phyloP scores from a whole-genome alignment of 1,140 invertebrate genomes.

The Eupeodes corollae region DNA sequence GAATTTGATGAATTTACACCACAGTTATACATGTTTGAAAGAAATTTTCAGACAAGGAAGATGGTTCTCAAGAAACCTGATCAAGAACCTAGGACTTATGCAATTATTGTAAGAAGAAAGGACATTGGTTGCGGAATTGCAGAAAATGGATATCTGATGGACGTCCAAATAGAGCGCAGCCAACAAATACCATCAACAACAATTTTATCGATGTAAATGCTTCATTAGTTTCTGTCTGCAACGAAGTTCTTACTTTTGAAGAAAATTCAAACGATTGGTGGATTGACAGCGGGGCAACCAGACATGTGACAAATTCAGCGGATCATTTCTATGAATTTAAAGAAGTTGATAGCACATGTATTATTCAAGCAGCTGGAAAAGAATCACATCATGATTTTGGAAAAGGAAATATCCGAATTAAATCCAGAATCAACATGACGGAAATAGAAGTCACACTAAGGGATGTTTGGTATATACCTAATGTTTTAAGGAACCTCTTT shows the following conservation, averaged over 20 bases:
- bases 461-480: constrained; percentile 24
- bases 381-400: constrained; percentile 15
- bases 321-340: constrained; percentile 17
- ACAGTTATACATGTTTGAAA: constrained; percentile 2
- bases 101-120: constrained; percentile 19
- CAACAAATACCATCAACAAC: too few species aligned
- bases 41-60: constrained; percentile 1
- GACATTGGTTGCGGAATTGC: constrained; percentile 17
- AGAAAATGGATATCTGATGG: constrained; percentile 22
- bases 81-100: constrained; percentile 5
- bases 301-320: constrained; percentile 17
- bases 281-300: constrained; percentile 30
- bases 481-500: constrained; percentile 24
- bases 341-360: constrained; percentile 11
- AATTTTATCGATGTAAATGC: too few species aligned
- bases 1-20: constrained; percentile 2
- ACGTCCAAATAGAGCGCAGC: constrained; percentile 12
- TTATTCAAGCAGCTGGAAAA: constrained; percentile 15
- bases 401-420: constrained; percentile 10
- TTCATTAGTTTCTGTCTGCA: too few species aligned
- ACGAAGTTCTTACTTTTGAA: constrained; percentile 5
- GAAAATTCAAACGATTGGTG: constrained; percentile 13
- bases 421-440: background rate
- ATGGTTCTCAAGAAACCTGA: too few species aligned
- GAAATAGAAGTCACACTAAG: constrained; percentile 7